Conservation (phyloP, 2,113 vertebrate genomes). For the Apteryx mantelli region DNA sequence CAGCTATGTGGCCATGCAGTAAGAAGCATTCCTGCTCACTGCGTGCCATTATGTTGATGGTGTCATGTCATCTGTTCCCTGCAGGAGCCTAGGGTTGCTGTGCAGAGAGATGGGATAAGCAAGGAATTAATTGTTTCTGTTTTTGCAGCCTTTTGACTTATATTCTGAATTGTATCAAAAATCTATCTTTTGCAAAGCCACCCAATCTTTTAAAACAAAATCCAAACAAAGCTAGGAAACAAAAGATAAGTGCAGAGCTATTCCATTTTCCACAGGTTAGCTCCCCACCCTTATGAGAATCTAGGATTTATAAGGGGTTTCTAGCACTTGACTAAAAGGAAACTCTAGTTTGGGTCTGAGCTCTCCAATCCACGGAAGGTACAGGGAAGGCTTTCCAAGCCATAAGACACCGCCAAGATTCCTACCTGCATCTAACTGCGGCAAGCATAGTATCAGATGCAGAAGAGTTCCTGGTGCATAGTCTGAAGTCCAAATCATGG, state of each 20-base stretch:
- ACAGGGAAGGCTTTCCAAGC: not conserved
- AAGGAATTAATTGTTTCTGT: not conserved
- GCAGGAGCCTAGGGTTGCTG: not conserved
- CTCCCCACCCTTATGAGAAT: not conserved
- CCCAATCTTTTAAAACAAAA: not conserved
- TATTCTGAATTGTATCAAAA: not conserved
- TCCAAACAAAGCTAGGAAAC: not conserved
- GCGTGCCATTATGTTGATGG: not conserved
- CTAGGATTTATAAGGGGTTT: not conserved
- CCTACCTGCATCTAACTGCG: not conserved
- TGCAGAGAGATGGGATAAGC: not conserved
- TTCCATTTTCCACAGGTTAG: not conserved
- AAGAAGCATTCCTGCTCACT: not conserved
- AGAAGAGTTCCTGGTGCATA: not conserved
- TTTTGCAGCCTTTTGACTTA: not conserved
- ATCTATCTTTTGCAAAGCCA: not conserved
- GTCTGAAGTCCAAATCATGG: not conserved
- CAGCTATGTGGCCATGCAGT: not conserved
- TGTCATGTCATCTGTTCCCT: constrained; percentile 31
- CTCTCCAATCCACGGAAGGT: not conserved
- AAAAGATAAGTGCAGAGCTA: not conserved
- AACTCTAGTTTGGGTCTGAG: not conserved
- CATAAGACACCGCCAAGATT: not conserved
- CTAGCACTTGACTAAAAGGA: not conserved
- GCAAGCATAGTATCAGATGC: not conserved